A percentile compares a stretch with the other conserved stretches of the same genome.
These are phyloP conservation scores for Allophyes oxyacanthae DNA, from an alignment of 2,888 invertebrate species.

Conservation along the genomic window DNA sequence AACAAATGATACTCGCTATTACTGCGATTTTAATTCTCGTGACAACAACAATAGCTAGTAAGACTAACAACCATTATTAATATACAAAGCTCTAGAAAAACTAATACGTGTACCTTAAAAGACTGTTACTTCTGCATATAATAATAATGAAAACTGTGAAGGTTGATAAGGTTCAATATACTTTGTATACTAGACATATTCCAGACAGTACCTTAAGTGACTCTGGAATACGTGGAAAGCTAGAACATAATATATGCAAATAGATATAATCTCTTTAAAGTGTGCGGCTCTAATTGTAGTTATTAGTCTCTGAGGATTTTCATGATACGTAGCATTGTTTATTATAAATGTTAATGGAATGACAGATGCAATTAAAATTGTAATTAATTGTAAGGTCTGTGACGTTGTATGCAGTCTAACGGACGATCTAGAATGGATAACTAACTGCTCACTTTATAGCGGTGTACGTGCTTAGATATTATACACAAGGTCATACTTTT, in stretches of 20 bases:
- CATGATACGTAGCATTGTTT: constrained; percentile 19
- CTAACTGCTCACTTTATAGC: no score
- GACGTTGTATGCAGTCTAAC: no score
- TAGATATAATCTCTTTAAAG: constrained; percentile 31
- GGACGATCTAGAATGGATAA: no score
- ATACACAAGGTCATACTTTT: no score
- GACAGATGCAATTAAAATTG: no score
- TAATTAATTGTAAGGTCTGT: no score
- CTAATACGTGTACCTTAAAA: constrained; percentile 13
- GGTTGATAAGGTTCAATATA: constrained; percentile 41
- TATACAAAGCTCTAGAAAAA: constrained; percentile 10
- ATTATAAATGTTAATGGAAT: constrained; percentile 8
- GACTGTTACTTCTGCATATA: constrained; percentile 15
- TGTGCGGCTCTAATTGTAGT: constrained; percentile 15
- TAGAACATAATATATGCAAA: constrained; percentile 39
- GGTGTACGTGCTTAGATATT: no score
- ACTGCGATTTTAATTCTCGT: no score
- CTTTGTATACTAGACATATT: constrained; percentile 21
- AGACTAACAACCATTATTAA: constrained; percentile 1
- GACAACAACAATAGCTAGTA: no score
- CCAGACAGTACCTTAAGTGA: constrained; percentile 26
- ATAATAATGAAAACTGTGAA: constrained; percentile 19
- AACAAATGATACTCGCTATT: background rate
- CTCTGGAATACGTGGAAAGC: constrained; percentile 25
- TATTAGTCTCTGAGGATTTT: constrained; percentile 22